Evolutionary conservation across 1,140 invertebrate species (phyloP), one percentile per base, ranked within the genome.

Genomic region (Batillaria attramentaria): DNA sequence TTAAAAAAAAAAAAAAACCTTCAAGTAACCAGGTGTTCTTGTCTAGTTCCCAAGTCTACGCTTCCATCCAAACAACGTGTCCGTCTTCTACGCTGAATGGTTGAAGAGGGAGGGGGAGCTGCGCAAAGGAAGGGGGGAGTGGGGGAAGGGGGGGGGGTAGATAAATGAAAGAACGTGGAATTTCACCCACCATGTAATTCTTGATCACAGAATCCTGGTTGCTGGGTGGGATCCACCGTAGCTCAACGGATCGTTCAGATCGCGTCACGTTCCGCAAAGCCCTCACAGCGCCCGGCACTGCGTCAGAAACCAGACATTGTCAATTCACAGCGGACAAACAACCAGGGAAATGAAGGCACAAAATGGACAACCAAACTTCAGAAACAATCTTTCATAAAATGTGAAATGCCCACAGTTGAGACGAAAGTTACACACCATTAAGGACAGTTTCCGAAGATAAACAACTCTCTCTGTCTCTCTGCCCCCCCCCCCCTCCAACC

Each of bases 211-310:
- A 84, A 57, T 84, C 83, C 18, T 50, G 76, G 20, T 82, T 31
- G 8, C 10, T n/a, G 8, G 86, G 84, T 24, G 74, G 60, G 16
- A 79, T 41, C 86, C 86, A 87, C 46, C 73, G 31, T 33, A 87
- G 79, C 2, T 65, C 57, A 6, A 87, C 81, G 20, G 83, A 83
- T 0, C 80, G 77, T 35, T 66, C 65, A 28, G 83, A 82, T 39
- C 81, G 80, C 20, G 83, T 84, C n/a, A 79, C 80, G 62, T 87
- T 87, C 54, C 78, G 78, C 33, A 87, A 79, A 8, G 68, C 42
- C 10, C 69, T 57, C 3, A 87, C 84, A 42, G 77, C 77, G 18
- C 83, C 83, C 5, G 86, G 86, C 33, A 87, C 86, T 87, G 68
- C 31, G 81, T 82, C 20, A 72, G 33, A 54, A 35, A 4, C 20